Base-by-base conservation (phyloP, 2,888 invertebrate genomes). In the Drosophila setosimentum region DNA sequence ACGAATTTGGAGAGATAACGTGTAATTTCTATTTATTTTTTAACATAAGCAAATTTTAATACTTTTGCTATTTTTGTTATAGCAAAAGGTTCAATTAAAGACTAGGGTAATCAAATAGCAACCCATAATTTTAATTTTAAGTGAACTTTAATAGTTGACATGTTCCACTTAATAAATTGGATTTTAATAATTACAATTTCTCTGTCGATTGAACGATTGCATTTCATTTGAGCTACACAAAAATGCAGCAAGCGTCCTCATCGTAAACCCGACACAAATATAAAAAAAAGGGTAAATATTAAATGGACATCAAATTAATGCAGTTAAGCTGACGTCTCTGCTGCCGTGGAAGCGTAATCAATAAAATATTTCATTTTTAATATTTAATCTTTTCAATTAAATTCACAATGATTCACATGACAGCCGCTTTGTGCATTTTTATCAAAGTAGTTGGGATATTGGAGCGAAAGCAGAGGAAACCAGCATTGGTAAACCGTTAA, bases 321-420 rank as follows among this genome's bases (percentile, higher is more conserved):
- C 72, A 79, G 80, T 79, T 77, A 76, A 82, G 74, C 73, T 55
- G 49, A 40, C 27, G 40, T 59, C 33, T 55, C 61, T 65, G 65
- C 18, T 32, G 60, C 50, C 33, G 59, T 18, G 10, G 49, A 18
- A 3, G 10, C 73, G 73, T 60, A 76, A 82, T 83, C 74, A 83
- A 85, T 83, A 78, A 83, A 83, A 85, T 85, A 89, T 87, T 83
- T 80, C 81, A 83, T 87, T 83, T 88, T 82, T 83, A 80, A 89
- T 87, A 82, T 89, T 89, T 82, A 89, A 87, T 89, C 83, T 85
- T 83, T 87, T 85, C 76, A 87, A 87, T 87, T 87, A 87, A 89
- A 89, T 82, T 88, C 72, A 58, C 58, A 74, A 76, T 73, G 74
- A 83, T 82, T 82, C 78, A 78, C 82, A 73, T 69, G 60, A 54